Evolutionary conservation across 2,888 invertebrate species (phyloP), one percentile per base, ranked within the genome.

Genomic region (Operophtera brumata): DNA sequence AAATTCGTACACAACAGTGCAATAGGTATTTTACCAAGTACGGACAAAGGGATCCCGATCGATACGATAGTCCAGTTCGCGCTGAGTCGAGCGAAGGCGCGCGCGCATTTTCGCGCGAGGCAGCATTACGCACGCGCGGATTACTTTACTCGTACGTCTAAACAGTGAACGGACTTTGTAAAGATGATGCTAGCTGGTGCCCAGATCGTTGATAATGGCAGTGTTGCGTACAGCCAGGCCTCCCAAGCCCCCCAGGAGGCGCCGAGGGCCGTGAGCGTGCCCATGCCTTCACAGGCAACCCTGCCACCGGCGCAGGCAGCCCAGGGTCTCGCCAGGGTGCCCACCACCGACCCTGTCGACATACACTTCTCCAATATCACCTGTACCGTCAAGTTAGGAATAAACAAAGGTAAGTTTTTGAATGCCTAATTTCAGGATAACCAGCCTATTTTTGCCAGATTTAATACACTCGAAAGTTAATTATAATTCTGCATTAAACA

Each of bases 301-400:
- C 59, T 52, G 8, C 57, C 48, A 9, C 37, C 37, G 9, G 30
- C 42, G 10, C 26, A 52, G 8, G 46, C 48, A 52, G 26, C 59
- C 0, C 70, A 74, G 54, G 78, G 77, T 0, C 64, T 83, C 1
- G 62, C 77, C 32, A 77, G 79, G 63, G 61, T 73, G 3, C 84
- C 87, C 1, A 75, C 66, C 6, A 67, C 71, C 46, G 90, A 92
- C 10, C 91, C 92, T 1, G 91, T 95, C 32, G 94, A 96, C 72
- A 92, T 96, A 59, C 91, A 92, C 63, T 96, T 96, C 78, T 93
- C 93, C 55, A 93, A 95, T 71, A 91, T 96, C 60, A 92, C 92
- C 0, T 95, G 94, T 71, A 94, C 92, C 0, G 96, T 95, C 12
- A 92, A 92, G 34, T 84, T 94, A 54, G 96, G 95, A 62, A 93